Base-by-base conservation (phyloP, 2,113 vertebrate species). In the Prinia subflava region DNA sequence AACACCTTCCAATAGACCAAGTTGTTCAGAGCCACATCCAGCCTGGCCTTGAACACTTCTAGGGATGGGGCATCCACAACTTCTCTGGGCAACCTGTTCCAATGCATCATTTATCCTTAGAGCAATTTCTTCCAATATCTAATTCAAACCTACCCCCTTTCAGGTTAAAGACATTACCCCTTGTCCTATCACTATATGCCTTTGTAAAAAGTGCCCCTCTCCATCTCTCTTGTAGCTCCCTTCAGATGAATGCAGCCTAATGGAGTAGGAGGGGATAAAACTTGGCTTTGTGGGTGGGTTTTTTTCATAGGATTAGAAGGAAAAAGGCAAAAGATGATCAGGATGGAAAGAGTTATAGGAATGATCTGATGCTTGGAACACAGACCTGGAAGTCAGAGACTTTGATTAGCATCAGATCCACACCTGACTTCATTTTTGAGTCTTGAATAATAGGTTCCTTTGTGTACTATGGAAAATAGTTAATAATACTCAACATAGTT, bases 201-300 rank as follows among this genome's bases (percentile, higher is more conserved):
- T n/a, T 55, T 83, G 31, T 55, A 8, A 42, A 42, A 49, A 63
- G n/a, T 37, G 55, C 31, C 6, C 8, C 13, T 56, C 8, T 55
- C 25, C 14, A 11, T 15, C n/a, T 37, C 22, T 49, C 25, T 27
- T 42, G 12, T 13, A 19, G 49, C 4, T 83, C 10, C 12, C 7
- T 55, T 69, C 49, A 28, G 25, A 3, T 20, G 19, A 65, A 2
- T 21, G 39, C 49, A 35, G 22, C 23, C 11, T 47, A 1, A 3
- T 49, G 39, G 14, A 12, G 9, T 31, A n/a, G 10, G 7, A 35
- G 4, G 2, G 9, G 3, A 2, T 52, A 25, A 56, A 68, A n/a
- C 13, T 21, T 56, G 46, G 3, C 35, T 63, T 78, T 0, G 0
- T 60, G 33, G 4, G 15, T 41, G 6, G 2, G 7, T 15, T n/a